A percentile compares a stretch with the other conserved stretches of the same genome.
These are phyloP conservation scores for Hylomyscus alleni DNA, from an alignment of 2,797 vertebrate genomes.

Conservation along the genomic window DNA sequence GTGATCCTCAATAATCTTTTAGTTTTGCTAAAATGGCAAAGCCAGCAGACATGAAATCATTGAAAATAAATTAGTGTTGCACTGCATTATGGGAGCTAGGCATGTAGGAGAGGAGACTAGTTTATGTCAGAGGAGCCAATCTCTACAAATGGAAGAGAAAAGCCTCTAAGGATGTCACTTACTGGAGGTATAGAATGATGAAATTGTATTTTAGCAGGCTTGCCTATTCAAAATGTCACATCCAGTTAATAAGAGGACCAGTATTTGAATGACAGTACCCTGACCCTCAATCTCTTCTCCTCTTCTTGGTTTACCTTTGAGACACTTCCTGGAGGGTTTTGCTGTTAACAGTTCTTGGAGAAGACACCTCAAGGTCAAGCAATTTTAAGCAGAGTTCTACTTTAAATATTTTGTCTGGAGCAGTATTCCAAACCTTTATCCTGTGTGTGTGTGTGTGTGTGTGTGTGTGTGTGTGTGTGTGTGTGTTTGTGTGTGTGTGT, in stretches of 20 bases:
- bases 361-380: neutral
- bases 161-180: neutral
- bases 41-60: slow-evolving; percentile 28
- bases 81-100: neutral
- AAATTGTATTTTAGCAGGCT: neutral
- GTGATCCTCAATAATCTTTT: neutral
- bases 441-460: neutral
- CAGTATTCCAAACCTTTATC: neutral
- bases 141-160: neutral
- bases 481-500: neutral
- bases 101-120: neutral
- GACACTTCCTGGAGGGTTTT: neutral
- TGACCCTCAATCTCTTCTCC: neutral
- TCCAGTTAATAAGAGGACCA: neutral
- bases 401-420: slow-evolving; percentile 3
- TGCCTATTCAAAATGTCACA: slow-evolving; percentile 11
- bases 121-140: neutral
- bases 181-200: neutral
- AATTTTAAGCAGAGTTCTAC: slow-evolving; percentile 31
- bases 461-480: neutral
- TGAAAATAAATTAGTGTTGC: slow-evolving; percentile 51
- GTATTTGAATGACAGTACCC: neutral
- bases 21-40: slow-evolving; percentile 55
- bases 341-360: neutral
- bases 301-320: slow-evolving; percentile 1